Percentiles rank a stretch among this genome's conserved stretches.
These are phyloP conservation scores for Phania funesta DNA, from an alignment of 2,888 invertebrate genomes.

Conservation along the genomic window DNA sequence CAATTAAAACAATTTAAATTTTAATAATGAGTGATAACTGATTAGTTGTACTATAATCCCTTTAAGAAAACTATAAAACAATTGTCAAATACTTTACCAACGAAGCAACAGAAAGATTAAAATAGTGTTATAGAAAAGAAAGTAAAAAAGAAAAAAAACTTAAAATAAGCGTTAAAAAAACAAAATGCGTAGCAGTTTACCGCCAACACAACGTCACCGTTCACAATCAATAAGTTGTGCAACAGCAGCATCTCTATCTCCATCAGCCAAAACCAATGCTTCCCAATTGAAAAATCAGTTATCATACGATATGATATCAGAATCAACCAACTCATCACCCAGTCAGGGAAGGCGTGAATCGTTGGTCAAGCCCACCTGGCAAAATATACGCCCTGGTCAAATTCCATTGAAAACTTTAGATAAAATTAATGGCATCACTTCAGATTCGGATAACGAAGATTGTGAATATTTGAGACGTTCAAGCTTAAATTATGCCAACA, in stretches of 20 bases:
- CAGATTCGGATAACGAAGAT: constrained; percentile 76
- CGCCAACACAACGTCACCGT: constrained; percentile 52
- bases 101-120: neutral
- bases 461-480: constrained; percentile 74
- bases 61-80: no score
- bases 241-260: constrained; percentile 1
- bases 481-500: constrained; percentile 72
- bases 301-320: constrained; percentile 44
- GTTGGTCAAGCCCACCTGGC: constrained; percentile 80
- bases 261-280: constrained; percentile 6
- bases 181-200: constrained; percentile 59
- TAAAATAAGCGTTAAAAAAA: neutral
- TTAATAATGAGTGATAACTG: no score
- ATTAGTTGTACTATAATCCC: no score
- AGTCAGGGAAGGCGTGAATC: constrained; percentile 76
- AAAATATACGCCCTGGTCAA: constrained; percentile 80
- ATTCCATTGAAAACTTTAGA: constrained; percentile 78
- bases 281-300: constrained; percentile 21
- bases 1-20: no score
- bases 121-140: neutral
- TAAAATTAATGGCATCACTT: constrained; percentile 77
- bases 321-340: constrained; percentile 44
- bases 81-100: neutral
- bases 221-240: constrained; percentile 61
- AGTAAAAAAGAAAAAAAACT: constrained; percentile 1